phyloP scores from a whole-genome alignment of 2,797 vertebrate species.

The Hirundo rustica region DNA sequence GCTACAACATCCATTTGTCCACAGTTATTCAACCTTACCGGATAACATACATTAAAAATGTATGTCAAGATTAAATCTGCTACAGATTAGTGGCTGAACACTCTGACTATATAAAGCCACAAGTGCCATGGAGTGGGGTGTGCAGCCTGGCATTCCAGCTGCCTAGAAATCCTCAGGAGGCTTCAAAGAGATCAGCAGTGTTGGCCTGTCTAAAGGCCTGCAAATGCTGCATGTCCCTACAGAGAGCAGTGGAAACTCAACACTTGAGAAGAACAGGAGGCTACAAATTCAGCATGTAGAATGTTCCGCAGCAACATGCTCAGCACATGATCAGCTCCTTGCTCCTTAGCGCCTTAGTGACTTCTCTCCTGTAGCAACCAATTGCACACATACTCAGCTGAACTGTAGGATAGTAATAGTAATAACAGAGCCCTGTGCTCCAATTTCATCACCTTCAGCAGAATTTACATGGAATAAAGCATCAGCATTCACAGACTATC shows the following conservation, averaged over 20 bases:
- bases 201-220: background rate
- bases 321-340: background rate
- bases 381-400: accelerated
- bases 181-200: background rate
- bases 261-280: background rate
- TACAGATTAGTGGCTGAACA: slow-evolving; percentile 5
- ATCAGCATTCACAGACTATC: background rate
- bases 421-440: background rate
- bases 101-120: slow-evolving; percentile 65
- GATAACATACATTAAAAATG: slow-evolving; percentile 53
- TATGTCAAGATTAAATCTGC: slow-evolving; percentile 38
- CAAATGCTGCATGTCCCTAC: background rate
- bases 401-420: background rate
- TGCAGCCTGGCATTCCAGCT: slow-evolving; percentile 47
- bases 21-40: slow-evolving; percentile 24
- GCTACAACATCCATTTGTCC: slow-evolving; percentile 25
- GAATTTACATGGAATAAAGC: background rate
- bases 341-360: background rate
- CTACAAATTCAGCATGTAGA: background rate
- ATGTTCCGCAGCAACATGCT: background rate
- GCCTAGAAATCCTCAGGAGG: slow-evolving; percentile 45
- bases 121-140: background rate
- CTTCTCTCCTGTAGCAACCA: background rate
- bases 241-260: background rate
- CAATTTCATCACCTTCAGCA: background rate